phyloP scores from a whole-genome alignment of 35 echinoderm and acorn worm genomes.

The Apostichopus californicus region DNA sequence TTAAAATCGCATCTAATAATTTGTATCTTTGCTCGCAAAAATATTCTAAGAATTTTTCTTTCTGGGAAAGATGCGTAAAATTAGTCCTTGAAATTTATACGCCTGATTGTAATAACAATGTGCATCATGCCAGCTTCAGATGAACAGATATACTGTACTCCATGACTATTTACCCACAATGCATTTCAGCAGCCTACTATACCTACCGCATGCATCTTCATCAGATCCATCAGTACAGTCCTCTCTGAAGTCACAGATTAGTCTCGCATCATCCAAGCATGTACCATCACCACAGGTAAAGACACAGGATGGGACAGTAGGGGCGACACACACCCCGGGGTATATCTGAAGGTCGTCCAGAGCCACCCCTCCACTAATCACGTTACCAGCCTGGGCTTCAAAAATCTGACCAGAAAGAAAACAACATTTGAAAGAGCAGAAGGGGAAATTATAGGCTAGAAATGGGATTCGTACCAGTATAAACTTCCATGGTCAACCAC shows the following conservation, averaged over 20 bases:
- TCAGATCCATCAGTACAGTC: slow-evolving; percentile 63
- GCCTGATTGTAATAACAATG: too few species aligned
- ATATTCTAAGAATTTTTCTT: too few species aligned
- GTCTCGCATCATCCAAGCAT: slow-evolving; percentile 9
- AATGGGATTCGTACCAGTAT: too few species aligned
- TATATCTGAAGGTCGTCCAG: slow-evolving; percentile 44
- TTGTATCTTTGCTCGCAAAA: too few species aligned
- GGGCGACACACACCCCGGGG: slow-evolving; percentile 41
- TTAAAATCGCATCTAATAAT: too few species aligned
- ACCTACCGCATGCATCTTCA: slow-evolving; percentile 65
- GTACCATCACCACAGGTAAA: slow-evolving; percentile 54
- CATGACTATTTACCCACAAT: background rate
- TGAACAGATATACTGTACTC: too few species aligned
- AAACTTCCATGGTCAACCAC: too few species aligned
- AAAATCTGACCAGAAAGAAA: slow-evolving; percentile 55
- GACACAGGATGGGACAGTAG: slow-evolving; percentile 49
- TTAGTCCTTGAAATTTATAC: too few species aligned
- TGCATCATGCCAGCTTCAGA: too few species aligned
- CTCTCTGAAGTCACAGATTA: slow-evolving; percentile 50
- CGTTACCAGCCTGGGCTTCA: slow-evolving; percentile 60
- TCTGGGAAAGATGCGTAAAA: too few species aligned
- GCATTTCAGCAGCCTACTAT: too few species aligned
- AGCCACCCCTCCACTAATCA: slow-evolving; percentile 47
- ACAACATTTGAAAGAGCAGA: background rate
- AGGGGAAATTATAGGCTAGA: too few species aligned